Conservation (phyloP, 2,113 vertebrate genomes). For the Myrmecophaga tridactyla region DNA sequence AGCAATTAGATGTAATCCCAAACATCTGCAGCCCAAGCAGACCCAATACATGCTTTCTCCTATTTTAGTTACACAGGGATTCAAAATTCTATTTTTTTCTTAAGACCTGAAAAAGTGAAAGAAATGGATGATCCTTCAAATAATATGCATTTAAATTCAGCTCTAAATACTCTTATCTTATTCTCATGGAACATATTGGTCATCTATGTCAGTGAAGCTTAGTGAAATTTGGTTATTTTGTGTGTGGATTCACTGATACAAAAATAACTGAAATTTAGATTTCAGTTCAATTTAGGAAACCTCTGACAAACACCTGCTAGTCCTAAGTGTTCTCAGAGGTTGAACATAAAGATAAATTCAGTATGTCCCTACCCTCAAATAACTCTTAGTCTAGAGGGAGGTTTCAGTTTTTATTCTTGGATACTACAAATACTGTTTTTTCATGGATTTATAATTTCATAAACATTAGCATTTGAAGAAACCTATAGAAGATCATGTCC, state of each 20-base stretch:
- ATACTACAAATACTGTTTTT: not conserved
- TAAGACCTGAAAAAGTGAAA: not conserved
- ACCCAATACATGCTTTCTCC: not conserved
- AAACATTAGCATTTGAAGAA: not conserved
- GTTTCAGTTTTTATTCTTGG: not conserved
- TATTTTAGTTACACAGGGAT: conserved; percentile 26
- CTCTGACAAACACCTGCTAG: not conserved
- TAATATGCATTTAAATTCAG: not conserved
- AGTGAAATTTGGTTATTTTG: not conserved
- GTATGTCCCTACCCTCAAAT: not conserved
- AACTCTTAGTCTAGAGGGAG: not conserved
- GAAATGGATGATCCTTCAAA: not conserved
- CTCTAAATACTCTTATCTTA: not conserved
- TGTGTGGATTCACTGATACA: not conserved
- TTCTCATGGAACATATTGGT: conserved; percentile 2
- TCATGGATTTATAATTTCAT: not conserved
- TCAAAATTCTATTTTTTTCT: conserved; percentile 37
- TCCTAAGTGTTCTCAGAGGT: not conserved
- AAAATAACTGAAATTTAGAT: conserved; percentile 42
- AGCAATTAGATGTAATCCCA: conserved; percentile 63
- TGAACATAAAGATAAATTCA: not conserved
- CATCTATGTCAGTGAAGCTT: not conserved
- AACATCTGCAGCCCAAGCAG: conserved; percentile 51
- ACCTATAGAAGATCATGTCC: not conserved
- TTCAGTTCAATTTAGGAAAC: conserved; percentile 44